Conservation (phyloP, 2,888 invertebrate species). For the Mimachlamys varia region DNA sequence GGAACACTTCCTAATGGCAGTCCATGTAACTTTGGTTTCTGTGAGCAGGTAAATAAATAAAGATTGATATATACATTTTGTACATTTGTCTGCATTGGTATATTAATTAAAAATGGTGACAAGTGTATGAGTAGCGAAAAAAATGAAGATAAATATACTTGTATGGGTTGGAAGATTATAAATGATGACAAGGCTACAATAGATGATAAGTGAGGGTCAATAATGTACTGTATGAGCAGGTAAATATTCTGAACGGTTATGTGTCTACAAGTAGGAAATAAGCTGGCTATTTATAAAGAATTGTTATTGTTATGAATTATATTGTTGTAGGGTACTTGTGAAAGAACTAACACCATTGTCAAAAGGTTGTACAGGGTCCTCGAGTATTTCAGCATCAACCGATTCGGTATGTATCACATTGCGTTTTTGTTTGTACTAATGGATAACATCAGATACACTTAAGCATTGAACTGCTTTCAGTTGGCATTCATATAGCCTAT, state of each 20-base stretch:
- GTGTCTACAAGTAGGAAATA: no score
- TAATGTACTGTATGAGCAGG: background rate
- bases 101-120: background rate
- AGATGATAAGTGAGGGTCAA: background rate
- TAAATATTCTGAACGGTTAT: background rate
- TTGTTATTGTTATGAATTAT: background rate
- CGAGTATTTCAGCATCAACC: constrained; percentile 45
- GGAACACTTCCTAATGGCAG: background rate
- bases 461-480: no score
- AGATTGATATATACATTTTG: no score
- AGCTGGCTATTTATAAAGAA: no score
- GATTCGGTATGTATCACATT: constrained; percentile 42
- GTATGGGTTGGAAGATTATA: no score
- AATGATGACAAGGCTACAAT: no score
- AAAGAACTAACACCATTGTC: constrained; percentile 39
- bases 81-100: no score
- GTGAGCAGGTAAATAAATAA: background rate
- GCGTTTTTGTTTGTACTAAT: no score
- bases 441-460: no score
- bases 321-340: constrained; percentile 46
- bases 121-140: background rate
- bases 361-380: constrained; percentile 46
- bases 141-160: no score
- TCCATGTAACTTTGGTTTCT: constrained; percentile 1
- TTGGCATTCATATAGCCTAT: no score